phyloP scores from a whole-genome alignment of 1,140 invertebrate species.

The Diachasma alloeum region DNA sequence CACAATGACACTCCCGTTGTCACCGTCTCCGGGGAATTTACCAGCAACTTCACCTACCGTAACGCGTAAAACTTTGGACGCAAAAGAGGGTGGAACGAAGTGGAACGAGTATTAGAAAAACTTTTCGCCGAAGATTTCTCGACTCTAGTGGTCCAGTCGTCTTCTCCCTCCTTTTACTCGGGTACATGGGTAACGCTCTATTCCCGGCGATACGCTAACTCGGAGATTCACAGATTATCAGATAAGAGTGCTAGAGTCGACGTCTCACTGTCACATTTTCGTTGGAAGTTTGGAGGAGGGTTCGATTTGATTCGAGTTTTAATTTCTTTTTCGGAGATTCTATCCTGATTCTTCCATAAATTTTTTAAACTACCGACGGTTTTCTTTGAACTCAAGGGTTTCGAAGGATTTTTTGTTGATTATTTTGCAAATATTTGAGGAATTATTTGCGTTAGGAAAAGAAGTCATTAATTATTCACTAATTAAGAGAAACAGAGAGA shows the following conservation, averaged over 20 bases:
- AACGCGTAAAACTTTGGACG: background rate
- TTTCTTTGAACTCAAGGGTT: too few relatives aligned
- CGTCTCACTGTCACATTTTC: background rate
- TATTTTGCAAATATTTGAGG: too few relatives aligned
- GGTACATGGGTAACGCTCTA: background rate
- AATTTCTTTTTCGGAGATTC: too few relatives aligned
- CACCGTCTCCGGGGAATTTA: background rate
- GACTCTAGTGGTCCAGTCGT: background rate
- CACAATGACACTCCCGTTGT: background rate
- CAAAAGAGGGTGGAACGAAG: background rate
- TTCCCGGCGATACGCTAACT: slow-evolving; percentile 19
- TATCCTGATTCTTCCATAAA: too few relatives aligned
- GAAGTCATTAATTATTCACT: too few relatives aligned
- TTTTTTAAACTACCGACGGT: too few relatives aligned
- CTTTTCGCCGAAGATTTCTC: background rate
- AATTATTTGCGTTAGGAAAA: too few relatives aligned
- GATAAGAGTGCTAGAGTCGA: background rate
- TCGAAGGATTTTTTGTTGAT: too few relatives aligned
- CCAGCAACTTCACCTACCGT: background rate
- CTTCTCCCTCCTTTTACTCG: background rate
- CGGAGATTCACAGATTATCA: slow-evolving; percentile 13
- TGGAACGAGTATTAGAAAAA: background rate
- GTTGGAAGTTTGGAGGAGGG: too few relatives aligned
- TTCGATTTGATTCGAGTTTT: too few relatives aligned
- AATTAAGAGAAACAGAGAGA: too few relatives aligned